These are phyloP conservation scores for Sycophaga agraensis DNA, from an alignment of 1,140 invertebrate genomes.

Conservation along the genomic window DNA sequence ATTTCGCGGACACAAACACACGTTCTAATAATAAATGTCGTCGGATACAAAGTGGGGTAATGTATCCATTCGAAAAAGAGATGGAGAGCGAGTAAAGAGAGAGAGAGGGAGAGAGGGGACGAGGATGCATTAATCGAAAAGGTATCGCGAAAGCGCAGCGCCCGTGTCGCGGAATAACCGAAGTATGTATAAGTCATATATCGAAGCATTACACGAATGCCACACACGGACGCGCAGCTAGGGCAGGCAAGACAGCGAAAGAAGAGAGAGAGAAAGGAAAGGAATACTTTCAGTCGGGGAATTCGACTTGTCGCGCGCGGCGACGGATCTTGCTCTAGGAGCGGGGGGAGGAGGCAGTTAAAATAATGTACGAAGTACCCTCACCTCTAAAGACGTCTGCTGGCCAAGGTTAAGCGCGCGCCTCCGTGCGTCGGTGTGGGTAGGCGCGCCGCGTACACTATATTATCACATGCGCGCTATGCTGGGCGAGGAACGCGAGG, in stretches of 20 bases:
- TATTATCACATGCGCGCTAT: no score
- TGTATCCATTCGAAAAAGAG: background rate
- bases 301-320: no score
- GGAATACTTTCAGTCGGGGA: background rate
- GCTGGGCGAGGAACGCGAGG: background rate
- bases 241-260: background rate
- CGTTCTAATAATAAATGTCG: slow-evolving; percentile 28
- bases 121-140: slow-evolving; percentile 11
- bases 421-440: background rate
- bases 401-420: slow-evolving; percentile 18
- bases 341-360: background rate
- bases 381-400: slow-evolving; percentile 24
- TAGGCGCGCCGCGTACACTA: background rate
- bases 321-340: background rate
- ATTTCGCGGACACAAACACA: slow-evolving; percentile 23
- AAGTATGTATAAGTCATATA: no score
- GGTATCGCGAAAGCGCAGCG: background rate
- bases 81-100: background rate
- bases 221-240: background rate
- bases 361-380: slow-evolving; percentile 8
- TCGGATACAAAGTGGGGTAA: slow-evolving; percentile 14
- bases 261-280: background rate
- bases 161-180: no score
- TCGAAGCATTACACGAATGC: no score
- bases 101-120: background rate